Evolutionary conservation across 2,888 invertebrate genomes (phyloP), one percentile per base, ranked within the genome.

Genomic region (Chromoteleia sp.): DNA sequence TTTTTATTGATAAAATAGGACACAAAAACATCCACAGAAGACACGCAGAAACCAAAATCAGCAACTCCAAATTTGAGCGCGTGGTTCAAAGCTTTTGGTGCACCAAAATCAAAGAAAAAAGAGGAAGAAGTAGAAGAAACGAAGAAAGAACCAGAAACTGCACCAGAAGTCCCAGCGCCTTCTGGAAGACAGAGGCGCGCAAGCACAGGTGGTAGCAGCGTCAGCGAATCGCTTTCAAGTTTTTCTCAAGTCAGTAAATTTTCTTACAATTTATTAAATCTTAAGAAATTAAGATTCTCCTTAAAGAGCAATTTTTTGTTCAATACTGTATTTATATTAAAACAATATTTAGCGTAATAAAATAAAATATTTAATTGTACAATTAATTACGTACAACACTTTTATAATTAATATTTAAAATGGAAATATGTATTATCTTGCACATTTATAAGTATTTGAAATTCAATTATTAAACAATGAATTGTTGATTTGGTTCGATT

Each of bases 81-180:
- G 25, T 98, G 97, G 97, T 96, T 97, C 82, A 97, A 97, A 92
- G 97, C 97, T 0, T 97, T 98, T 89, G 97, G 97, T 7, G 96
- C 96, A 0, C 97, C 97, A 0, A 97, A 97, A 92, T 93, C 93
- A 52, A 96, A 95, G 89, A 96, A 95, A 89, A 88, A 92, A 0
- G 94, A 95, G 10, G 92, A 89, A 36, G 92, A 92, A 39, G 85
- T 86, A 19, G 90, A 92, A 74, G 94, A 93, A 25, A 63, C 93
- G 89, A 85, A 87, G 89, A 94, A 89, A 85, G 90, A 90, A 74
- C 83, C 50, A 85, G 87, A 83, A 86, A 84, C 83, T 89, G 91
- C 48, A 84, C 85, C 71, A 92, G 93, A 89, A 86, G 83, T 81
- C 90, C 61, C 73, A 2, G 48, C 19, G 0, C 87, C 67, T 80